Evolutionary conservation across 1,140 invertebrate genomes (phyloP), one percentile per base, ranked within the genome.

Genomic region (Lepidurus packardi): DNA sequence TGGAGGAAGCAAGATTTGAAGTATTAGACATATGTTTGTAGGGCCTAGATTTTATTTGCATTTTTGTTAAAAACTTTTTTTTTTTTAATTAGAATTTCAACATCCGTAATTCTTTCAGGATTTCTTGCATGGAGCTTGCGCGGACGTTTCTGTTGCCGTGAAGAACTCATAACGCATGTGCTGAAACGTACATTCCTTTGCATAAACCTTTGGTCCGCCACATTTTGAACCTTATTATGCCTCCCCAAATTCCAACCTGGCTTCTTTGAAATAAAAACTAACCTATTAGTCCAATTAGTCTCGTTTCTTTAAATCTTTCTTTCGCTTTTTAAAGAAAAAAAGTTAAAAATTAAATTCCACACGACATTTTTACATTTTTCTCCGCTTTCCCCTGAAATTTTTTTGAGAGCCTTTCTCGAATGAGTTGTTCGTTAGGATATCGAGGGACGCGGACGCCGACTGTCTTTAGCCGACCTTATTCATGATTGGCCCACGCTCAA

Each of bases 401-500:
- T 65, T n/a, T 65, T 65, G 53, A 47, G 45, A 65, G 53, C 53
- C 13, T 65, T 65, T 65, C n/a, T 65, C 53, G 53, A 65, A 65
- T 21, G 13, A 65, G 53, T 44, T 78, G 53, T 74, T 21, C 77
- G 41, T n/a, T 78, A 78, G 77, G 77, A 78, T 73, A 42, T 78
- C 10, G 78, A 77, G 7, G 34, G 74, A 43, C 44, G 73, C 45
- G 78, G 75, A 73, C 88, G 89, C 86, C 88, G 88, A 80, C 86
- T 88, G 85, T 88, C 88, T 84, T 86, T 90, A 79, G 85, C 86
- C 81, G 89, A 90, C 85, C 83, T 89, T 84, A 88, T 89, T 85
- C 86, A 85, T 81, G 89, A 90, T 87, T 90, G 88, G 88, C 89
- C 89, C 82, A 86, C 81, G 82, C 87, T 90, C 85, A 85, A 87